A percentile compares a stretch with the other conserved stretches of the same genome.
Evolutionary conservation across 2,888 invertebrate species (phyloP).

Genomic region (Pasiphila rectangulata): DNA sequence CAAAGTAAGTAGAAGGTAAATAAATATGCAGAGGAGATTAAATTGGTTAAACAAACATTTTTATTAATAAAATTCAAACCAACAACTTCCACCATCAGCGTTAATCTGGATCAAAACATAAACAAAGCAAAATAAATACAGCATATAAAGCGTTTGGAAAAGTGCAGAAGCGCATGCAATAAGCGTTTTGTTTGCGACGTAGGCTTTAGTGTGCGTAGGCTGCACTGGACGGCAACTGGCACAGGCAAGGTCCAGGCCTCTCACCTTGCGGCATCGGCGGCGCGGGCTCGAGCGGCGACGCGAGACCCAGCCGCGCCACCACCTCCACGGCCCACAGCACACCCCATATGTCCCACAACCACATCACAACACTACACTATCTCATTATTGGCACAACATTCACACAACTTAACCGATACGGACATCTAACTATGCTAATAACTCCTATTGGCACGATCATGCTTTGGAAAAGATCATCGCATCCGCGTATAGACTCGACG

Average conservation of each 20-base stretch:
- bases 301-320: slow-evolving; percentile 63
- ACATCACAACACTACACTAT: slow-evolving; percentile 80
- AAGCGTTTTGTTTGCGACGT: slow-evolving; percentile 4
- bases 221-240: slow-evolving; percentile 24
- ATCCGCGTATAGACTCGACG: slow-evolving; percentile 47
- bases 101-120: slow-evolving; percentile 5
- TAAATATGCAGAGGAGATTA: no score
- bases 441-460: slow-evolving; percentile 78
- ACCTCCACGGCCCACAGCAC: slow-evolving; percentile 71
- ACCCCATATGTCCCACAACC: slow-evolving; percentile 79
- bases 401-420: slow-evolving; percentile 76
- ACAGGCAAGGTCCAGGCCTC: slow-evolving; percentile 59
- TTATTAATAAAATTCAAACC: no score
- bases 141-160: slow-evolving; percentile 23
- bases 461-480: slow-evolving; percentile 70
- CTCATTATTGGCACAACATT: slow-evolving; percentile 80
- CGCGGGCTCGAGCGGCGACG: slow-evolving; percentile 70
- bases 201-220: slow-evolving; percentile 48
- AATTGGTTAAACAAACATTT: no score
- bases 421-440: slow-evolving; percentile 76
- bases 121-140: slow-evolving; percentile 13
- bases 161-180: slow-evolving; percentile 49
- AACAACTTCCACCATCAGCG: slow-evolving; percentile 10
- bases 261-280: slow-evolving; percentile 68
- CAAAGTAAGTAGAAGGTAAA: no score